Evolutionary conservation across 2,888 invertebrate species (phyloP).

Genomic region (Slavum lentiscoides): DNA sequence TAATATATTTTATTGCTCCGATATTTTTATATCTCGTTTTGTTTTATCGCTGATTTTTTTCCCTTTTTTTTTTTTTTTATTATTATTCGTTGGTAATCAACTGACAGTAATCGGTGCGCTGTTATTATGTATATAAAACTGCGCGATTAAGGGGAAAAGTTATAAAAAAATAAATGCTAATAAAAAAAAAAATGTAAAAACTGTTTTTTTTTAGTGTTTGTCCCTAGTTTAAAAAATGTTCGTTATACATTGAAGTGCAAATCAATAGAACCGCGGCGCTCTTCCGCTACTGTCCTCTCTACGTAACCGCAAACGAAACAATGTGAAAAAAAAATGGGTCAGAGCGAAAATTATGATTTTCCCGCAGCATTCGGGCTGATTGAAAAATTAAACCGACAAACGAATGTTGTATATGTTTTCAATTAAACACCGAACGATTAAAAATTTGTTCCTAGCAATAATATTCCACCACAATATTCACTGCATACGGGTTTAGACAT

Average conservation of each 20-base stretch:
- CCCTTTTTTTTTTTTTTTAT: too few relatives aligned
- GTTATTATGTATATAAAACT: constrained; percentile 2
- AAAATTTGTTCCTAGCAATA: too few relatives aligned
- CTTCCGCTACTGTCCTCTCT: neutral
- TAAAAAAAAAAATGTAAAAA: constrained; percentile 33
- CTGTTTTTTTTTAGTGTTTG: neutral
- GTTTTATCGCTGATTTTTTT: too few relatives aligned
- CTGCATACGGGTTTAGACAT: too few relatives aligned
- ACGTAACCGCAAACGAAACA: neutral
- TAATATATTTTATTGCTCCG: neutral
- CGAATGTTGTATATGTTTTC: too few relatives aligned
- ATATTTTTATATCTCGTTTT: neutral
- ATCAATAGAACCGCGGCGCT: constrained; percentile 31
- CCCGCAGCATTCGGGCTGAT: neutral
- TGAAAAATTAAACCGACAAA: too few relatives aligned
- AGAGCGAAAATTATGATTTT: constrained; percentile 26
- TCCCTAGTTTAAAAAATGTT: constrained; percentile 16
- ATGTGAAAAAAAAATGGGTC: constrained; percentile 42
- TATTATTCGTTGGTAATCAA: constrained; percentile 15
- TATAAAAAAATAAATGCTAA: constrained; percentile 3
- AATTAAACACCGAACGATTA: too few relatives aligned
- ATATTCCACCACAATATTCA: too few relatives aligned
- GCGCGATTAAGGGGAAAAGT: neutral
- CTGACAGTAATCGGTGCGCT: neutral
- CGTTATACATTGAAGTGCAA: constrained; percentile 40